Conservation (phyloP, 2,797 vertebrate species). For the Ispidina picta region DNA sequence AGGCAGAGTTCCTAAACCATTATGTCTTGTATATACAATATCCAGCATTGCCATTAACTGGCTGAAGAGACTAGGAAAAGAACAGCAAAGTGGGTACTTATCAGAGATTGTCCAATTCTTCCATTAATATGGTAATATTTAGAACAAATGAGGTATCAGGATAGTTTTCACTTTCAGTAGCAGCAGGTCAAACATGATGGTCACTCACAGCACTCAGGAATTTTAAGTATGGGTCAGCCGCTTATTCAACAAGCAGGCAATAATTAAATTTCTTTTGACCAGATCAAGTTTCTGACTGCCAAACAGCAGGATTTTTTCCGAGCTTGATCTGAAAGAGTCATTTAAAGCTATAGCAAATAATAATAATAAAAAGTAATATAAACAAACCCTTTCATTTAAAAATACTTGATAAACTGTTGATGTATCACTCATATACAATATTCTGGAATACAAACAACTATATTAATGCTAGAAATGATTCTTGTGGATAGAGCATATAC, state of each 20-base stretch:
- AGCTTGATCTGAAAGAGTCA: conserved; percentile 30
- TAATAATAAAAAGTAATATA: not conserved
- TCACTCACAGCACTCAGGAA: not conserved
- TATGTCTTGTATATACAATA: not conserved
- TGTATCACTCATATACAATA: not conserved
- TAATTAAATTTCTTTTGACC: conserved; percentile 60
- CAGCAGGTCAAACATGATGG: not conserved
- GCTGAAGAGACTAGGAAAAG: not conserved
- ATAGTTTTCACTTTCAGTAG: not conserved
- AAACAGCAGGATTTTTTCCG: conserved; percentile 44
- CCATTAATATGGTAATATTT: not conserved
- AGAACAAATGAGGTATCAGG: not conserved
- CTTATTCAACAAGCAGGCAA: conserved; percentile 27
- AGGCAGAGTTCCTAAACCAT: not conserved
- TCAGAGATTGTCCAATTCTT: not conserved
- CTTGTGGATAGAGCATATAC: not conserved
- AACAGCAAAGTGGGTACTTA: not conserved
- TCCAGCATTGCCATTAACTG: not conserved
- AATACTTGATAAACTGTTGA: not conserved
- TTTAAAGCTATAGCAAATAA: conserved; percentile 10
- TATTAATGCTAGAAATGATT: not conserved
- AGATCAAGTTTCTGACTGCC: conserved; percentile 53
- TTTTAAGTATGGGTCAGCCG: not conserved
- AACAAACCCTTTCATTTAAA: not conserved
- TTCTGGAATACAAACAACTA: not conserved